phyloP scores from a whole-genome alignment of 2,888 invertebrate genomes.

The Amblyteles armatorius region DNA sequence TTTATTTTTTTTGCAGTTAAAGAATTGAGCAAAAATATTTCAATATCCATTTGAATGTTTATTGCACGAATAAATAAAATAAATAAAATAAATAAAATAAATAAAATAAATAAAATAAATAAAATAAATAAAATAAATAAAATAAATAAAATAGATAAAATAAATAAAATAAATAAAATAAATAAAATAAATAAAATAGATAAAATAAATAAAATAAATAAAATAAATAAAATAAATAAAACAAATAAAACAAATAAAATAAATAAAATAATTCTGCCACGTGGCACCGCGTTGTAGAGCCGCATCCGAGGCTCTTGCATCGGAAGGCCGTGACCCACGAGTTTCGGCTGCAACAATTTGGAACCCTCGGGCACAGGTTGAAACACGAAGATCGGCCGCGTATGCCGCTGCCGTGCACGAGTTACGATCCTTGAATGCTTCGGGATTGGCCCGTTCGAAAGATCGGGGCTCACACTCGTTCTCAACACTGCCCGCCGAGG shows the following conservation, averaged over 20 bases:
- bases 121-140: no score
- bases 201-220: not conserved
- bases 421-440: constrained; percentile 66
- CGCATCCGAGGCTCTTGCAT: not conserved
- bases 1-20: not conserved
- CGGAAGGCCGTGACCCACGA: constrained; percentile 13
- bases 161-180: not conserved
- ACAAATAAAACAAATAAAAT: not conserved
- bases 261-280: not conserved
- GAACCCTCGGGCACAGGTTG: constrained; percentile 25
- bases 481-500: constrained; percentile 72
- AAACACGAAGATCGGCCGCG: not conserved
- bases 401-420: constrained; percentile 51
- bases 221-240: not conserved
- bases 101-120: not conserved
- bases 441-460: constrained; percentile 68
- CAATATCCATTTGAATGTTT: not conserved
- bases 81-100: not conserved
- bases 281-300: not conserved
- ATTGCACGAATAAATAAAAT: no score
- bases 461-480: constrained; percentile 58
- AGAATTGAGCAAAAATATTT: not conserved
- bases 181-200: not conserved
- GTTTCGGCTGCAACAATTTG: constrained; percentile 13
- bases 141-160: not conserved